Evolutionary conservation across 2,113 vertebrate genomes (phyloP).

Genomic region (Dermatemys mawii): DNA sequence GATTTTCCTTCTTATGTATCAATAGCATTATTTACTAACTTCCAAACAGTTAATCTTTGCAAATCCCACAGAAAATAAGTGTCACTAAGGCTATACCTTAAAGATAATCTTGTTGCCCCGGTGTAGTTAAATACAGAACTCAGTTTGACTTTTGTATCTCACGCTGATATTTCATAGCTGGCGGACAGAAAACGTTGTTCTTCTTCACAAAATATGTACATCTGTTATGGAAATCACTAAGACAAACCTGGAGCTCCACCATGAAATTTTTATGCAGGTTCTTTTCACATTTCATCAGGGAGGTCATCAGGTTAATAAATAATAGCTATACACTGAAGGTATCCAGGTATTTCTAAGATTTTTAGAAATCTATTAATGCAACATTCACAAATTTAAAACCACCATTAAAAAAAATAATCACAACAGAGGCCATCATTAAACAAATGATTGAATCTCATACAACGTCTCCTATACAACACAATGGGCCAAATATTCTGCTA

Average conservation of each 20-base stretch:
- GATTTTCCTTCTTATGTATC: background rate
- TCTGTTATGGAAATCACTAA: background rate
- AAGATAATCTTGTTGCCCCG: background rate
- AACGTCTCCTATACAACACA: background rate
- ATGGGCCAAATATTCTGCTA: background rate
- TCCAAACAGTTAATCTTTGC: background rate
- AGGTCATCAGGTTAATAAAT: background rate
- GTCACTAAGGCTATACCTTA: background rate
- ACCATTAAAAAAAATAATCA: background rate
- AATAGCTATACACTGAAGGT: background rate
- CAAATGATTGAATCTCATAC: background rate
- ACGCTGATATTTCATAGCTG: accelerated
- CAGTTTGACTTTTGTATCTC: background rate
- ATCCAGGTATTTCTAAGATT: background rate
- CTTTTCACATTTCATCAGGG: background rate
- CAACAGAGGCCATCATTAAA: background rate
- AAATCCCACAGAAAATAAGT: background rate
- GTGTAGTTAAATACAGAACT: background rate
- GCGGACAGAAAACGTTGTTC: background rate
- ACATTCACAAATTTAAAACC: background rate
- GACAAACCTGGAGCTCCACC: background rate
- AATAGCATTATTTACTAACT: background rate
- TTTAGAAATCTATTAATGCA: background rate
- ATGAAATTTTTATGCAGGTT: background rate
- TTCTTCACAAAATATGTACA: background rate